A percentile compares a stretch with the other conserved stretches of the same genome.
phyloP scores from a whole-genome alignment of 2,888 invertebrate genomes.

The Trileptium ribeirensis region DNA sequence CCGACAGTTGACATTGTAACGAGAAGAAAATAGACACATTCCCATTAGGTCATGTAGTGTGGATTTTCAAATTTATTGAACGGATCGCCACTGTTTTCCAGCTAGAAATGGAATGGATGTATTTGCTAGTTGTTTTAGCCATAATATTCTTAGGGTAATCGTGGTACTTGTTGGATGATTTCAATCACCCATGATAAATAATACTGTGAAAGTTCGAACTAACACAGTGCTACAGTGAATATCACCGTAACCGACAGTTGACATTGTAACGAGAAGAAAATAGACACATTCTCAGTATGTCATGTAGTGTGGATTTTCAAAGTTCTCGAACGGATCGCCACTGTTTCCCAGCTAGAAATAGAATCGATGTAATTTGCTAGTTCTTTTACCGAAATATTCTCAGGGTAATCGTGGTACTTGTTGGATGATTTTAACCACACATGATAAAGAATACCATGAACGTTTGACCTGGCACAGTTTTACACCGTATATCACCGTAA shows the following conservation, averaged over 20 bases:
- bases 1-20: constrained; percentile 99
- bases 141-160: no score
- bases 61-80: constrained; percentile 84
- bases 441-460: constrained; percentile 99
- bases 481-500: constrained; percentile 90
- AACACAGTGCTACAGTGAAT: constrained; percentile 85
- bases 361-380: neutral
- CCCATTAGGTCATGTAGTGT: constrained; percentile 94
- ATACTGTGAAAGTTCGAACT: constrained; percentile 75
- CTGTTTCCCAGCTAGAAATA: constrained; percentile 85
- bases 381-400: no score
- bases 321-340: constrained; percentile 84
- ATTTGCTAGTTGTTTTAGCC: constrained; percentile 17
- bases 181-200: constrained; percentile 79
- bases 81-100: constrained; percentile 99
- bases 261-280: constrained; percentile 98
- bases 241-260: constrained; percentile 91
- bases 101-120: no score
- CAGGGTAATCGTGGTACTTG: no score
- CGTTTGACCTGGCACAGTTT: constrained; percentile 92
- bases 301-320: constrained; percentile 81
- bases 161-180: no score
- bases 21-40: constrained; percentile 98
- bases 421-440: no score
- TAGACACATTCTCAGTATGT: constrained; percentile 98